These are phyloP conservation scores for Chrysodeixis includens DNA, from an alignment of 2,888 invertebrate species.

Conservation along the genomic window DNA sequence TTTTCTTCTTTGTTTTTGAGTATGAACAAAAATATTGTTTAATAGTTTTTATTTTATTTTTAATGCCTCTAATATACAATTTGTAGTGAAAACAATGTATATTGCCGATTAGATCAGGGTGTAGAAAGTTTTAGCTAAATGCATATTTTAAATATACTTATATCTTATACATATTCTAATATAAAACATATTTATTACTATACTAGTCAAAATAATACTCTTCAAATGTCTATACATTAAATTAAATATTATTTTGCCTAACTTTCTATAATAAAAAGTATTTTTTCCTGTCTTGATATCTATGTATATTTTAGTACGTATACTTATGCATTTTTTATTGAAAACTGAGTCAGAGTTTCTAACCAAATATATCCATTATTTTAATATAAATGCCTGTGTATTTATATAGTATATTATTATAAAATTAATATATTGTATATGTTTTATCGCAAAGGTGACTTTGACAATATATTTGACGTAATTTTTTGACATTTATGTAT, in stretches of 20 bases:
- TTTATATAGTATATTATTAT: constrained; percentile 16
- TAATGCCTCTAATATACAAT: constrained; percentile 12
- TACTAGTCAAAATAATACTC: background rate
- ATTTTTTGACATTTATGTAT: constrained; percentile 45
- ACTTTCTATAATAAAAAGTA: no score
- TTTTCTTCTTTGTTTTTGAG: background rate
- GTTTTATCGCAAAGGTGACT: constrained; percentile 78
- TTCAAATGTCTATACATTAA: background rate
- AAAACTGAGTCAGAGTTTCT: no score
- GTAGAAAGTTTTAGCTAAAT: constrained; percentile 54
- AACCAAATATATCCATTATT: no score
- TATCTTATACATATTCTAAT: constrained; percentile 42
- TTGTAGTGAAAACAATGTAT: constrained; percentile 26
- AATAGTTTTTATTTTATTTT: background rate
- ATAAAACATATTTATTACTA: background rate
- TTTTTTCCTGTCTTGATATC: no score
- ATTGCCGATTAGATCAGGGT: constrained; percentile 72
- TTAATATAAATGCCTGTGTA: background rate
- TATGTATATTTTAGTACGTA: no score
- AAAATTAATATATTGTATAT: background rate
- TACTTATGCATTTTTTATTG: no score
- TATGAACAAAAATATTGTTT: background rate
- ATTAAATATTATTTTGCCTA: background rate
- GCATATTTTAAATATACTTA: constrained; percentile 3
- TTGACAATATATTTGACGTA: constrained; percentile 80